A percentile compares a stretch with the other conserved stretches of the same genome.
Evolutionary conservation across 2,888 invertebrate genomes (phyloP).

Genomic region (Perithous albicinctus): DNA sequence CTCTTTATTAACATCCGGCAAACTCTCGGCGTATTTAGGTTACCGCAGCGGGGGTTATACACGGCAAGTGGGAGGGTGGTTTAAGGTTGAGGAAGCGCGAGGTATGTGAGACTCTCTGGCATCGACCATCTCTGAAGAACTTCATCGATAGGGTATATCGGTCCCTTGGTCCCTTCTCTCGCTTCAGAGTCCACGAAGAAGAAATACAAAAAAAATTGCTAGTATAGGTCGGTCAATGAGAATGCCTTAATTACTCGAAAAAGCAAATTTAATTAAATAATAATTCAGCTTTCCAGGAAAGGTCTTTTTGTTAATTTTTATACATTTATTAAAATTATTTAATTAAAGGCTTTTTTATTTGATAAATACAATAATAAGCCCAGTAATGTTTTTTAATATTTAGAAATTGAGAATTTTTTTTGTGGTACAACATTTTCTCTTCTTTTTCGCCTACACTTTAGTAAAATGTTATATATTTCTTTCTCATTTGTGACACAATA

Average conservation of each 20-base stretch:
- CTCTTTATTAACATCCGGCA: constrained; percentile 61
- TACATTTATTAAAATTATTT: too few relatives aligned
- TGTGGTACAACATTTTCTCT: too few relatives aligned
- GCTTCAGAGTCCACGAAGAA: constrained; percentile 12
- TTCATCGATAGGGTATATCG: constrained; percentile 56
- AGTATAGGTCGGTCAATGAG: background rate
- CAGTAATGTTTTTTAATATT: too few relatives aligned
- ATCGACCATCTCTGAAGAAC: constrained; percentile 64
- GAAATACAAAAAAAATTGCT: constrained; percentile 16
- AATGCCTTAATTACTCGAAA: background rate
- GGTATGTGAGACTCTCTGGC: constrained; percentile 59
- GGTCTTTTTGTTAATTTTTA: too few relatives aligned
- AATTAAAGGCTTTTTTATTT: too few relatives aligned
- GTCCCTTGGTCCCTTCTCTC: constrained; percentile 31
- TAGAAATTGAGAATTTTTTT: too few relatives aligned
- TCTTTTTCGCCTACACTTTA: too few relatives aligned
- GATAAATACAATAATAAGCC: too few relatives aligned
- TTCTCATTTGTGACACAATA: background rate
- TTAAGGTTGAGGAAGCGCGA: constrained; percentile 48
- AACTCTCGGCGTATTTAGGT: constrained; percentile 66
- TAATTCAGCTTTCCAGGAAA: too few relatives aligned
- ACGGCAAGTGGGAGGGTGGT: constrained; percentile 25
- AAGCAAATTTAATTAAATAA: too few relatives aligned
- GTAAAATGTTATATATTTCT: background rate
- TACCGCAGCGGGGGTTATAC: constrained; percentile 46